These are phyloP conservation scores for Colaptes auratus DNA, from an alignment of 2,113 vertebrate species.

Conservation along the genomic window DNA sequence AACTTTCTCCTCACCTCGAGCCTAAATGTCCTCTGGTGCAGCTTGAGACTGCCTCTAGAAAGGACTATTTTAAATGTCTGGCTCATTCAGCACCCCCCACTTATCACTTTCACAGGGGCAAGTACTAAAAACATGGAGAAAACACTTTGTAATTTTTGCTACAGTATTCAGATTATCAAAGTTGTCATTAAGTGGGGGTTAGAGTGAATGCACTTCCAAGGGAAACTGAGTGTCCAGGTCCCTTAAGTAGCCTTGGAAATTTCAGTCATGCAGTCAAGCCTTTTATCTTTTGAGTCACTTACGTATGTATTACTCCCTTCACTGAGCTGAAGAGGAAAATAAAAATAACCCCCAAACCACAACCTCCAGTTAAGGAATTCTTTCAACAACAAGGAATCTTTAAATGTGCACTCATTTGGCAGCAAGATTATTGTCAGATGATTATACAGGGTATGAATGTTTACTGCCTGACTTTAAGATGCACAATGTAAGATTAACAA, in stretches of 20 bases:
- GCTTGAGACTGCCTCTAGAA: background rate
- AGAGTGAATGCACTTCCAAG: background rate
- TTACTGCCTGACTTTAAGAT: slow-evolving; percentile 77
- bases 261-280: background rate
- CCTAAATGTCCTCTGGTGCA: no score
- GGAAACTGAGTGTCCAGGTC: background rate
- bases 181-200: background rate
- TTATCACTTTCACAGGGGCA: background rate
- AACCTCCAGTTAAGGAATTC: slow-evolving; percentile 44
- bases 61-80: background rate
- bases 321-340: slow-evolving; percentile 57
- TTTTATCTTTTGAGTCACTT: slow-evolving; percentile 11
- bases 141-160: background rate
- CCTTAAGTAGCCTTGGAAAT: background rate
- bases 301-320: slow-evolving; percentile 51
- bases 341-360: slow-evolving; percentile 60
- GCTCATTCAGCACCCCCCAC: background rate
- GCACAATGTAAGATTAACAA: slow-evolving; percentile 76
- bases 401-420: slow-evolving; percentile 73
- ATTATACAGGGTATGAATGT: slow-evolving; percentile 75
- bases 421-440: slow-evolving; percentile 66
- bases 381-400: slow-evolving; percentile 70
- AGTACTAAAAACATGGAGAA: background rate
- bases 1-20: no score
- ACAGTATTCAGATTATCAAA: background rate